Evolutionary conservation across 2,888 invertebrate species (phyloP), one percentile per base, ranked within the genome.

Genomic region (Drosophila rellima): DNA sequence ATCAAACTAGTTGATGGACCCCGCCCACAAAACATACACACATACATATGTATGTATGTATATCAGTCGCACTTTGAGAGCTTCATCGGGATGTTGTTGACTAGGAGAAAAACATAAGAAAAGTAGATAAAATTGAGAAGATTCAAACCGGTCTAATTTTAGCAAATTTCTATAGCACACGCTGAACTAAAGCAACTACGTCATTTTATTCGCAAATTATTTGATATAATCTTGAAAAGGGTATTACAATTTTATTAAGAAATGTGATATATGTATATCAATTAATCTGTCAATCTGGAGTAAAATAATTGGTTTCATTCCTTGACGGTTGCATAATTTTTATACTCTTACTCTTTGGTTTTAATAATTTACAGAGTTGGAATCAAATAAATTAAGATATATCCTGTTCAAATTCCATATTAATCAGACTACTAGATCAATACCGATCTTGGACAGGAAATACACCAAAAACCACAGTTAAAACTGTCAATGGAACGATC

Each of bases 91-190:
- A 40, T 47, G n/a, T 18, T 65, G 15, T 26, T 37, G 23, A 39
- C 35, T 3, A 17, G 13, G n/a, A 35, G 15, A 29, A 52, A 8
- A 52, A 37, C 20, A 39, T 11, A 33, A 31, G 18, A 39, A 47
- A 10, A 31, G 15, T 39, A 8, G 35, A 15, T 55, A 55, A 45
- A 55, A 45, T 26, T 35, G 37, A 29, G 20, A 29, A 54, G 61
- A 39, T 52, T 60, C 37, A 33, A 26, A 26, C 42, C 35, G 52
- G 47, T 69, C 84, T 83, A 83, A 82, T 70, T 82, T 76, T 84
- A 82, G 80, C 47, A 44, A 54, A 50, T 64, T 62, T 67, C 48
- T 15, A 35, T 39, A 48, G 64, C 82, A 78, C 78, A 52, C 69
- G 72, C 67, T 17, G 61, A 5, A 15, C 52, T 29, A 67, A 57